Evolutionary conservation across 2,888 invertebrate species (phyloP).

Genomic region (Cosmia trapezina): DNA sequence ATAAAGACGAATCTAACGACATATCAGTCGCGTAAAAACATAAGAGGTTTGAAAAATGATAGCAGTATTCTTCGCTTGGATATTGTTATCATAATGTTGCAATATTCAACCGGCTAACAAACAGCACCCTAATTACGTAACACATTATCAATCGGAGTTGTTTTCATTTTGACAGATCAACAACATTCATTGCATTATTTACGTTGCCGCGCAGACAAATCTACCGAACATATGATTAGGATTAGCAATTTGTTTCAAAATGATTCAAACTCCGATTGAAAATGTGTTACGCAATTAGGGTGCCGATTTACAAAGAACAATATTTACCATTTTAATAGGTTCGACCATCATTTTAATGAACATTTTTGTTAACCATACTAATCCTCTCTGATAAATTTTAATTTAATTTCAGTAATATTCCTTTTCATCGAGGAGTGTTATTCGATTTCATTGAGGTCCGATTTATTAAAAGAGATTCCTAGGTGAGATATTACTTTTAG

Average conservation of each 20-base stretch:
- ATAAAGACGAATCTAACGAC: no score
- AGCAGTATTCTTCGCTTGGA: not conserved
- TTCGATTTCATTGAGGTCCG: conserved; percentile 3
- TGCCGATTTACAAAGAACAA: no score
- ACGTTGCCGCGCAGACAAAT: no score
- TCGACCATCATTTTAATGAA: not conserved
- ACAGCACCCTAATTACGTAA: no score
- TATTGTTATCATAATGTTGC: not conserved
- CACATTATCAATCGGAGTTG: no score
- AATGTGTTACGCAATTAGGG: no score
- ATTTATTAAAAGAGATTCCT: conserved; percentile 16
- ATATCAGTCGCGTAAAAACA: not conserved
- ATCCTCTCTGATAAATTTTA: conserved; percentile 4
- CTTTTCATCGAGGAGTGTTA: not conserved
- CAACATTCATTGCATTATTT: no score
- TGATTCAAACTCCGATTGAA: no score
- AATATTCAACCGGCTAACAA: not conserved
- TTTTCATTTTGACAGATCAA: no score
- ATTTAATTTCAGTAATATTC: conserved; percentile 8
- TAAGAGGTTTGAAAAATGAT: not conserved
- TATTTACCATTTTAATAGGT: not conserved
- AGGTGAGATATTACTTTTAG: conserved; percentile 17
- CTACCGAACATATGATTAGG: no score
- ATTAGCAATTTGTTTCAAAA: no score
- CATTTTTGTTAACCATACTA: not conserved